Base-by-base conservation (phyloP, 2,888 invertebrate genomes). In the Netelia inedita region DNA sequence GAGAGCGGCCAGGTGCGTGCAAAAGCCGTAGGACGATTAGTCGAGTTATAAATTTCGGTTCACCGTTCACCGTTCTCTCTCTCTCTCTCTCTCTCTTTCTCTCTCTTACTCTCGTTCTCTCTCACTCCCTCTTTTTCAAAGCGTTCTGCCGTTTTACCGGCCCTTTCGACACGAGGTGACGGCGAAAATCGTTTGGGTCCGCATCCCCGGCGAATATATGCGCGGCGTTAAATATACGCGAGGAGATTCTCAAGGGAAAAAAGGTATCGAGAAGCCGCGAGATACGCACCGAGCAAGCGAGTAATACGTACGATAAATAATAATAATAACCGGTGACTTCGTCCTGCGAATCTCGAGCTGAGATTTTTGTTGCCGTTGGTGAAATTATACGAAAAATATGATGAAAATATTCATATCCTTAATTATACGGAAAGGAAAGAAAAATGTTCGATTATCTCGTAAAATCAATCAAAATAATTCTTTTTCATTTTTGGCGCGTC, bases 1-100 rank as follows among this genome's bases (percentile, higher is more conserved):
- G 53, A 55, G 55, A 3, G 89, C 89, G 90, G 89, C 90, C 90
- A 92, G 92, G 92, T 92, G 92, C 92, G 89, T 89, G 91, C 90
- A 90, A 80, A 79, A 91, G 89, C 90, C 89, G 79, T 55, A 75
- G 61, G 87, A 89, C 89, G 89, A 91, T 91, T 92, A 91, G 89
- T 89, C 89, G 85, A 83, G 91, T 90, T 92, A 92, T 92, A 92
- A 92, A 92, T 92, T 92, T 92, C 89, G 88, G 89, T 90, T 89
- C 87, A 90, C 88, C 89, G 86, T 88, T 88, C 79, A 66, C 41
- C 46, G 11, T 19, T 72, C 41, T 23, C 66, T 78, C 66, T 66
- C 72, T 73, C 41, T 71, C 57, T 61, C 79, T 23, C 23, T 65
- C 35, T 10, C 14, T 73, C 16, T 63, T 14, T 19, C 1, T 53